phyloP scores from a whole-genome alignment of 2,113 vertebrate genomes.

The Henicopernis longicauda region DNA sequence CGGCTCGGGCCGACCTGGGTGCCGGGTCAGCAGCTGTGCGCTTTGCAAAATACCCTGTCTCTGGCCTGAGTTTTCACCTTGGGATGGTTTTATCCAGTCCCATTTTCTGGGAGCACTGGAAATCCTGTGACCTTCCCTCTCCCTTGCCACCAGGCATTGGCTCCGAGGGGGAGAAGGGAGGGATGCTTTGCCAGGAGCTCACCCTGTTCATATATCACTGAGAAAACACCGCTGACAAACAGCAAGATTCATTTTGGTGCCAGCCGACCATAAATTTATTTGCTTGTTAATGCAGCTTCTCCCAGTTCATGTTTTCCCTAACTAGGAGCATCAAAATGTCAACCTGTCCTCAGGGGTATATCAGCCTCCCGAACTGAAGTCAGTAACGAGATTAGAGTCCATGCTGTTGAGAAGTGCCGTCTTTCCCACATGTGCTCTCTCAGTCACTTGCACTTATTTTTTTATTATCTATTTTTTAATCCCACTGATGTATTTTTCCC shows the following conservation, averaged over 20 bases:
- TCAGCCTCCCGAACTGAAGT: constrained; percentile 46
- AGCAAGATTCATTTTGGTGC: not conserved
- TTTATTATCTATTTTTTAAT: not conserved
- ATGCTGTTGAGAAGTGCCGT: not conserved
- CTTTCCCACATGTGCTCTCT: not conserved
- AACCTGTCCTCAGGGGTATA: constrained; percentile 70
- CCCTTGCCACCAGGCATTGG: not conserved
- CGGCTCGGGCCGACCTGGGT: rapidly evolving
- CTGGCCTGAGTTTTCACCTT: not conserved
- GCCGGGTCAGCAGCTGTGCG: not conserved
- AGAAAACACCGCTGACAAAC: not conserved
- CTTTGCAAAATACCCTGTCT: not conserved
- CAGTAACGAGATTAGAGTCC: constrained; percentile 40
- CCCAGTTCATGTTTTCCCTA: constrained; percentile 64
- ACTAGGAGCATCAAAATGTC: constrained; percentile 71
- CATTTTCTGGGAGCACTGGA: not conserved
- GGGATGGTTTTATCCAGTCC: not conserved
- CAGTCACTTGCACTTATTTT: not conserved
- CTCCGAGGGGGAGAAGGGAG: not conserved
- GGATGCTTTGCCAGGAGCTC: not conserved
- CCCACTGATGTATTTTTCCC: not conserved
- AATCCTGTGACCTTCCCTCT: not conserved
- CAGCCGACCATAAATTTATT: constrained; percentile 57
- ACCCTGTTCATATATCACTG: constrained; percentile 13
- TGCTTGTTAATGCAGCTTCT: constrained; percentile 65